Base-by-base conservation (phyloP, 1,140 invertebrate genomes). In the Kradibia gibbosae region DNA sequence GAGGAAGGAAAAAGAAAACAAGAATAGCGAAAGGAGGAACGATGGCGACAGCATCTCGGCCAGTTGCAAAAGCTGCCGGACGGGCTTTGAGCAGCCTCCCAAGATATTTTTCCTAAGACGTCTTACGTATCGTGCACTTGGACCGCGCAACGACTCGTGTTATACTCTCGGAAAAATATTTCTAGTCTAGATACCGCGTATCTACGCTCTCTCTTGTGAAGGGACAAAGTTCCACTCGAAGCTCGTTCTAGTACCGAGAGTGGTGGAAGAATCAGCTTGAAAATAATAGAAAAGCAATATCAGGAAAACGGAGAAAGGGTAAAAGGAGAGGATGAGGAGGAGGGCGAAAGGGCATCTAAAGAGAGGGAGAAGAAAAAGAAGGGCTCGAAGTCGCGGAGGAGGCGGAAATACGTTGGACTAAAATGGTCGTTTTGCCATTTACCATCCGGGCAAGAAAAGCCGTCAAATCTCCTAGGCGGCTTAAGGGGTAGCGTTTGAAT, bases 111-210 rank as follows among this genome's bases (percentile, higher is more conserved):
- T 34, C 62, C 62, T 11, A 67, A 36, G 62, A 39, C 62, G 34
- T 17, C 62, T 67, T 67, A 67, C n/a, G 62, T 36, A 67, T 67
- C n/a, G 39, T 36, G 62, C n/a, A 67, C 62, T 67, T 67, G 62
- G 34, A 39, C 20, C 34, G 28, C 60, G 60, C 13, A 62, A 62
- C 28, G 28, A 31, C 28, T 25, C 8, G 28, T 62, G 60, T 62
- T 62, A 62, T 34, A 13, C 60, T 42, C 34, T 13, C 5, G 34
- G 70, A 22, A 22, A 39, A 71, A 71, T 42, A 71, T 48, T 20
- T 67, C 39, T 67, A 67, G 34, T 39, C 31, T 39, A 67, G 62
- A 10, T 34, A 62, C 60, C 34, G 60, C 31, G 62, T 36, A 39
- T n/a, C n/a, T n/a, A n/a, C n/a, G n/a, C 55, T 8, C 57, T 31